Conservation (phyloP, 2,888 invertebrate species). For the Caenorhabditis plicata region DNA sequence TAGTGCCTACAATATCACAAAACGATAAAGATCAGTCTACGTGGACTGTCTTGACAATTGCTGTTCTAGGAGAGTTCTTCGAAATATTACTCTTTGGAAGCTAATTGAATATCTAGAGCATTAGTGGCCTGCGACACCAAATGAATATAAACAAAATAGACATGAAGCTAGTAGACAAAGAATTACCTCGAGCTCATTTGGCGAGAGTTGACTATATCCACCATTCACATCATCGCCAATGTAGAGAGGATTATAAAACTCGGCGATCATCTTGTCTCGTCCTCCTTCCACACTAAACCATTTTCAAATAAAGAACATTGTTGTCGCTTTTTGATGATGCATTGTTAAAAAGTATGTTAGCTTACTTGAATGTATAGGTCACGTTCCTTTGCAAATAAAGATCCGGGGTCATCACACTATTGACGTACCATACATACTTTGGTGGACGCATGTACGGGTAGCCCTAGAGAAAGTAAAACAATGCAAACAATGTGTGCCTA, state of each 20-base stretch:
- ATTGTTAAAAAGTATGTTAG: neutral
- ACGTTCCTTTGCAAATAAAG: constrained; percentile 82
- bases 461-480: constrained; percentile 16
- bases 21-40: no score
- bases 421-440: constrained; percentile 86
- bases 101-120: no score
- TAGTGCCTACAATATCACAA: no score
- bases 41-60: no score
- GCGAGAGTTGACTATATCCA: constrained; percentile 78
- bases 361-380: constrained; percentile 77
- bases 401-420: constrained; percentile 84
- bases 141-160: no score
- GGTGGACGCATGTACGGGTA: constrained; percentile 65
- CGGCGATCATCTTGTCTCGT: constrained; percentile 78
- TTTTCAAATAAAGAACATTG: constrained; percentile 18
- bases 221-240: constrained; percentile 83
- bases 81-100: no score
- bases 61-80: no score
- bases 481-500: neutral
- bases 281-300: constrained; percentile 77
- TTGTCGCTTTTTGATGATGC: no score
- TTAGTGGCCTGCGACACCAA: no score
- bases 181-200: constrained; percentile 71
- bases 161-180: neutral
- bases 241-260: constrained; percentile 83